A percentile compares a stretch with the other conserved stretches of the same genome.
These are phyloP conservation scores for Hippocampus guttulatus DNA, from an alignment of 2,113 vertebrate species.

Conservation along the genomic window DNA sequence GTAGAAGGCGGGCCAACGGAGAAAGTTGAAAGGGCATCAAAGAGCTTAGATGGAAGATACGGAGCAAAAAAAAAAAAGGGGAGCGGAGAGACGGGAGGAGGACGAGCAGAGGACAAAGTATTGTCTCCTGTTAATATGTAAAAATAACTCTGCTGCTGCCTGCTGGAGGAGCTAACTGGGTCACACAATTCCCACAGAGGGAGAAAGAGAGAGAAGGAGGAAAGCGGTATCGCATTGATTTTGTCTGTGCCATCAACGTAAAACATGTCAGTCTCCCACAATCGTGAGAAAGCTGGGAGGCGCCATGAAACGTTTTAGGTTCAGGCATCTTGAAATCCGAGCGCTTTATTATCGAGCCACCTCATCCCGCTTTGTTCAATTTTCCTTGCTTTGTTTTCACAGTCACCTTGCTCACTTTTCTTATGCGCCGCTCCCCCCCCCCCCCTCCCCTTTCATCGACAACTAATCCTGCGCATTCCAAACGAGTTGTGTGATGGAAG, in stretches of 20 bases:
- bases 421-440: no score
- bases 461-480: neutral
- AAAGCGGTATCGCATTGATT: conserved; percentile 40
- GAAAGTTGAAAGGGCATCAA: conserved; percentile 22
- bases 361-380: neutral
- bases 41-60: conserved; percentile 36
- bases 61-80: conserved; percentile 7
- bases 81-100: conserved; percentile 36
- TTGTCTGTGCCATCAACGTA: conserved; percentile 46
- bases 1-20: conserved; percentile 17
- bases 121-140: conserved; percentile 71
- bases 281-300: conserved; percentile 7
- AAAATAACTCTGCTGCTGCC: conserved; percentile 73
- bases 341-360: neutral
- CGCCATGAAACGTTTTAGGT: neutral
- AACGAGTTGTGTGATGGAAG: neutral
- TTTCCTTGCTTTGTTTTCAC: neutral
- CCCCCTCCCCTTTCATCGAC: neutral
- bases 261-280: conserved; percentile 51
- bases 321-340: neutral
- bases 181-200: conserved; percentile 71
- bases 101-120: conserved; percentile 61
- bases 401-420: no score
- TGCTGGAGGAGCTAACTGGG: conserved; percentile 71
- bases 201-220: conserved; percentile 1